Evolutionary conservation across 2,113 vertebrate species (phyloP).

Genomic region (Callionymus lyra): DNA sequence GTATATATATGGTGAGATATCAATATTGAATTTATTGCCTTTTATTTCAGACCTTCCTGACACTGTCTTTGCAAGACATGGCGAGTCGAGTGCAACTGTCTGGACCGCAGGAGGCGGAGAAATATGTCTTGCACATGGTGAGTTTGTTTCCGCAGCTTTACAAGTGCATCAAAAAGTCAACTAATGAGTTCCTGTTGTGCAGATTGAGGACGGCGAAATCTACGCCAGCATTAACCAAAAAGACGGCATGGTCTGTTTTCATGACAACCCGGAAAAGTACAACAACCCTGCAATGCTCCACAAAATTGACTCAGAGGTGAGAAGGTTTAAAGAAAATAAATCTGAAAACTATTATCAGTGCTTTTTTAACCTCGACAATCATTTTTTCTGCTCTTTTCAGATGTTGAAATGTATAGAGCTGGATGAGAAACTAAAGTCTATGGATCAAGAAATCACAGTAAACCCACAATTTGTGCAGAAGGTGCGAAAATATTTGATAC

Average conservation of each 20-base stretch:
- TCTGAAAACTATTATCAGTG: too few relatives aligned
- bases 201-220: constrained; percentile 99
- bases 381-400: constrained; percentile 50
- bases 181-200: constrained; percentile 6
- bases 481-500: constrained; percentile 57
- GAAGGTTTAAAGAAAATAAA: not conserved
- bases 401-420: constrained; percentile 99
- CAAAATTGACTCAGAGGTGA: constrained; percentile 98
- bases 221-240: constrained; percentile 99
- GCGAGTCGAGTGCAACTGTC: constrained; percentile 95
- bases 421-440: constrained; percentile 97
- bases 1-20: too few relatives aligned
- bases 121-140: constrained; percentile 98
- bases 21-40: not conserved
- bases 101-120: constrained; percentile 93
- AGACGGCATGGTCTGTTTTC: constrained; percentile 99
- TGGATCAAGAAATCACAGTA: constrained; percentile 99
- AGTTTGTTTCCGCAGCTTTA: constrained; percentile 25
- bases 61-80: constrained; percentile 98
- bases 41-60: constrained; percentile 88
- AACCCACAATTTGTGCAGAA: constrained; percentile 99
- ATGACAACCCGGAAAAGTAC: constrained; percentile 98
- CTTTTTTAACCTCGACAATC: not conserved
- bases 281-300: constrained; percentile 99
- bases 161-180: too few relatives aligned